A percentile compares a stretch with the other conserved stretches of the same genome.
These are phyloP conservation scores for Acleris sparsana DNA, from an alignment of 2,888 invertebrate genomes.

Conservation along the genomic window DNA sequence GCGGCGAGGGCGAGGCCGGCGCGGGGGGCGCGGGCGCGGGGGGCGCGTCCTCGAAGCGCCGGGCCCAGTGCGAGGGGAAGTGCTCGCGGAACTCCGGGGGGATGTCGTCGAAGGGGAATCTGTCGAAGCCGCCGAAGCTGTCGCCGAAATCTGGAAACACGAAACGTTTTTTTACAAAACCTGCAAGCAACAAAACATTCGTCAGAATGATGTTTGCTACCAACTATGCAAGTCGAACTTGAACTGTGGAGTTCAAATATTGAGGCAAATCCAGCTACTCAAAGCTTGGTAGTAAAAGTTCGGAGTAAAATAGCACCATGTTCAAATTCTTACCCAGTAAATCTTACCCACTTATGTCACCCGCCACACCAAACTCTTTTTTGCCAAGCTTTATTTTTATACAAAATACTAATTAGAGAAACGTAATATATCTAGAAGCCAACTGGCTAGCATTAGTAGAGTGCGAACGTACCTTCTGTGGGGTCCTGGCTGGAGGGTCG, in stretches of 20 bases:
- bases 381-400: too few species aligned
- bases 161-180: constrained; percentile 56
- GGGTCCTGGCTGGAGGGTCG: constrained; percentile 76
- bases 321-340: too few species aligned
- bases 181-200: constrained; percentile 44
- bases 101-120: constrained; percentile 81
- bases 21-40: constrained; percentile 54
- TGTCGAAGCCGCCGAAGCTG: constrained; percentile 78
- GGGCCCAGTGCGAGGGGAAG: constrained; percentile 74
- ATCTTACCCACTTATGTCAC: too few species aligned
- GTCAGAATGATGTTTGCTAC: constrained; percentile 23
- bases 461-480: constrained; percentile 63
- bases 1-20: constrained; percentile 53
- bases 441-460: too few species aligned
- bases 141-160: constrained; percentile 77
- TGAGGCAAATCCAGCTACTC: neutral
- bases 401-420: too few species aligned
- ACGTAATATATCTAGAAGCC: too few species aligned
- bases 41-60: constrained; percentile 62
- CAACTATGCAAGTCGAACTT: neutral
- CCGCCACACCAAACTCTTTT: too few species aligned
- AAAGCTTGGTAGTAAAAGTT: neutral
- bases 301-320: neutral
- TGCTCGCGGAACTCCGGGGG: constrained; percentile 78
- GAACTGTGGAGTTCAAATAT: neutral